Conservation (phyloP, 2,113 vertebrate genomes). For the Podilymbus podiceps region DNA sequence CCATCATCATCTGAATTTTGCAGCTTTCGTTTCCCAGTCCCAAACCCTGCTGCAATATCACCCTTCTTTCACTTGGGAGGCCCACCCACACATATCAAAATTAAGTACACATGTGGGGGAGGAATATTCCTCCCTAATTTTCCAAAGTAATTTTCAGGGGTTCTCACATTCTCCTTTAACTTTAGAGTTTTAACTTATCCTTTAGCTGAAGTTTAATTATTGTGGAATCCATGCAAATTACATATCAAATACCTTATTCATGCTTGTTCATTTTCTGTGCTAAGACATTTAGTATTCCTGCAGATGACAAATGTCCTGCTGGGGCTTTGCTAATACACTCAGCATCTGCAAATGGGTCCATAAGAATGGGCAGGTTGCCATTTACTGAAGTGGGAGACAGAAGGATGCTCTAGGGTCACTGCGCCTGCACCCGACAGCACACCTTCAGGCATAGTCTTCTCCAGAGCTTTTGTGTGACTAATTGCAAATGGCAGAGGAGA, state of each 20-base stretch:
- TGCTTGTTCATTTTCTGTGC: background rate
- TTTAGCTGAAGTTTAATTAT: background rate
- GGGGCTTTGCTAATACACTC: background rate
- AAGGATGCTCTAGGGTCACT: background rate
- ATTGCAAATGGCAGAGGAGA: background rate
- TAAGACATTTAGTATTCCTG: background rate
- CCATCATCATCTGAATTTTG: background rate
- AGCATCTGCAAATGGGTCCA: constrained; percentile 15
- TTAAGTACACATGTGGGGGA: background rate
- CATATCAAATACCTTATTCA: background rate
- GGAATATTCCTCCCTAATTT: constrained; percentile 34
- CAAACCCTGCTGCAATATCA: background rate
- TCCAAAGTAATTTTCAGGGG: background rate
- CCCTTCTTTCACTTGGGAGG: background rate
- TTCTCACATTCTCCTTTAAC: background rate
- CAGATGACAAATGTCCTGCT: background rate
- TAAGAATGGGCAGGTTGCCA: background rate
- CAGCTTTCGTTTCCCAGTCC: background rate
- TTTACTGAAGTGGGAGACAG: background rate
- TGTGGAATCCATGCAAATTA: background rate
- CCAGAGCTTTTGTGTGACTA: background rate
- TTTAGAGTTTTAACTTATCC: background rate
- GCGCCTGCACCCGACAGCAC: background rate
- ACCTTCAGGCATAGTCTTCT: background rate
- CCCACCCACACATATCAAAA: background rate